Base-by-base conservation (phyloP, 2,888 invertebrate genomes). In the Leucophenga maculata region DNA sequence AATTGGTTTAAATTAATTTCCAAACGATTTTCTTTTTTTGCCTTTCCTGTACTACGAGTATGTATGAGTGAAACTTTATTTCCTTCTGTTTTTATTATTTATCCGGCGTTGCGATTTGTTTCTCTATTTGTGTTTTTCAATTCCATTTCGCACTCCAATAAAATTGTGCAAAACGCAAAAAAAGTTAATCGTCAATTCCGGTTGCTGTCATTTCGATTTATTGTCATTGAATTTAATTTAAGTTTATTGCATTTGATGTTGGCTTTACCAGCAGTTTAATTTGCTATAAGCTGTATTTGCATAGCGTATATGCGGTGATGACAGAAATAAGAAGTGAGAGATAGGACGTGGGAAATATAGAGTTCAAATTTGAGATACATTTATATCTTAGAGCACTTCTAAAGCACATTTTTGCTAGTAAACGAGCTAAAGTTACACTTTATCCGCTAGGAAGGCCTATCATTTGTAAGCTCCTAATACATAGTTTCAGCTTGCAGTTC, bases 131-230 rank as follows among this genome's bases (percentile, higher is more conserved):
- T 52, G 4, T 52, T 52, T 52, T n/a, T 52, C 67, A 20, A 50
- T 54, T 44, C 9, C 59, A 57, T 72, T 55, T 65, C 20, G 52
- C 57, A 48, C 46, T 68, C 52, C 20, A 65, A 64, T 62, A 69
- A 70, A 26, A 65, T 69, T 68, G 72, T 48, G 68, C 46, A n/a
- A 20, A 13, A 55, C 26, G 26, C 26, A 74, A 72, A 78, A 75
- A 79, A 76, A 72, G 72, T 70, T 75, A 74, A 79, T 78, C 69
- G 72, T 65, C 64, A 57, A 79, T 78, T 79, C 82, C 78, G 78
- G 82, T 80, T 82, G 70, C 67, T 67, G 67, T 55, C 67, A 70
- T 46, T 66, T 67, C 69, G 66, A 73, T 55, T 69, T 48, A 72
- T 64, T 64, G 62, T 22, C 46, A 60, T 68, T 46, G 18, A 54